Base-by-base conservation (phyloP, 2,888 invertebrate genomes). In the Sthenelais limicola region DNA sequence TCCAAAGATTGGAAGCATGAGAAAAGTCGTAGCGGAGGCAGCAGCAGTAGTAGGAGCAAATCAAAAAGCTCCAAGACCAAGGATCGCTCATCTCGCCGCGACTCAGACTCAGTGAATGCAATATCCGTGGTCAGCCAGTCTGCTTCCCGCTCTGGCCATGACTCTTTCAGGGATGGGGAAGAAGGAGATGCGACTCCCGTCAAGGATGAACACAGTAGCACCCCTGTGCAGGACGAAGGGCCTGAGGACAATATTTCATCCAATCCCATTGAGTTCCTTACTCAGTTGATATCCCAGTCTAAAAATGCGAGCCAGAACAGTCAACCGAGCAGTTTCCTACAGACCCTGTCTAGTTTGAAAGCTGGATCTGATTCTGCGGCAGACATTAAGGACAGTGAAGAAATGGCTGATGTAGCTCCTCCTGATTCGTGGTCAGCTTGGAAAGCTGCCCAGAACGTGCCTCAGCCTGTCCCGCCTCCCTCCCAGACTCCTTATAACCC, bases 181-280 rank as follows among this genome's bases (percentile, higher is more conserved):
- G 70, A 54, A 33, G 70, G 70, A 32, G 70, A 54, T 18, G 54
- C 54, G 18, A 70, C 70, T 12, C 70, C 70, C 0, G 54, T 70
- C 24, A 52, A 26, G 7, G 70, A 70, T 56, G 73, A 68, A 18
- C 71, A 71, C 12, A 56, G 71, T 18, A 68, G 52, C 30, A 75
- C 75, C 18, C 75, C 75, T 2, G 75, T 75, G n/a, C 35, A 54
- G 73, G 75, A 75, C 24, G 74, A 74, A 62, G 58, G 51, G 9
- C 70, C 74, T 5, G 73, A 68, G 24, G 58, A 43, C 21, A 58
- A 58, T 21, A 52, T n/a, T 7, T 43, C 12, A 51, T n/a, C 48
- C 68, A 68, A 68, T 52, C 70, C 70, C 15, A 70, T 70, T 9
- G 70, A 70, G 54, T 70, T 74, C 56, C 72, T 74, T 24, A 74